Evolutionary conservation across 2,797 vertebrate species (phyloP).

Genomic region (Esox lucius): DNA sequence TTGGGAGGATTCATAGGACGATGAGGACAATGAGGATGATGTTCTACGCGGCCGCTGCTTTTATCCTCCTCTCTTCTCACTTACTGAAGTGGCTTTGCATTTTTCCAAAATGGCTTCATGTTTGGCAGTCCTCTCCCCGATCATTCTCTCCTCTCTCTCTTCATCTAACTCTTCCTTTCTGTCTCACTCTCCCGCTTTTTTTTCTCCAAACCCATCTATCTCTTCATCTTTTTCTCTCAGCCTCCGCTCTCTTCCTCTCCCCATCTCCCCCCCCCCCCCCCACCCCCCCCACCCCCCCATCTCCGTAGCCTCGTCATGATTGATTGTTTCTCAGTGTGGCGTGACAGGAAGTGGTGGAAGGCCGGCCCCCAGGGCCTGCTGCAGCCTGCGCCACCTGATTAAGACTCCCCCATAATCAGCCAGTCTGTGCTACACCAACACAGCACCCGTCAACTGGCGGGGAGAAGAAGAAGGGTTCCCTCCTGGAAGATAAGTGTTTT

Average conservation of each 20-base stretch:
- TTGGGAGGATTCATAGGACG: conserved; percentile 63
- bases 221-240: neutral
- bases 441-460: conserved; percentile 66
- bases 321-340: conserved; percentile 91
- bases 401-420: conserved; percentile 90
- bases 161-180: no score
- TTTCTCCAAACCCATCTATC: neutral
- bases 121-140: conserved; percentile 25
- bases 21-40: no score
- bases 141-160: neutral
- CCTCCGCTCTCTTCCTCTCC: neutral
- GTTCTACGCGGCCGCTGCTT: conserved; percentile 65
- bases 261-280: neutral
- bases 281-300: neutral
- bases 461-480: conserved; percentile 65
- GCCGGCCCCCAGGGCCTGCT: conserved; percentile 84
- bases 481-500: conserved; percentile 72
- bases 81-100: conserved; percentile 81
- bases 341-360: conserved; percentile 90
- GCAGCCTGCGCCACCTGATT: conserved; percentile 90
- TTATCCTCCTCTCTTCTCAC: conserved; percentile 73
- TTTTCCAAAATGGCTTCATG: conserved; percentile 78
- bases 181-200: no score
- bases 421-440: conserved; percentile 78
- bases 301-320: conserved; percentile 74